These are phyloP conservation scores for Alligator sinensis DNA, from an alignment of 2,113 vertebrate species.

Conservation along the genomic window DNA sequence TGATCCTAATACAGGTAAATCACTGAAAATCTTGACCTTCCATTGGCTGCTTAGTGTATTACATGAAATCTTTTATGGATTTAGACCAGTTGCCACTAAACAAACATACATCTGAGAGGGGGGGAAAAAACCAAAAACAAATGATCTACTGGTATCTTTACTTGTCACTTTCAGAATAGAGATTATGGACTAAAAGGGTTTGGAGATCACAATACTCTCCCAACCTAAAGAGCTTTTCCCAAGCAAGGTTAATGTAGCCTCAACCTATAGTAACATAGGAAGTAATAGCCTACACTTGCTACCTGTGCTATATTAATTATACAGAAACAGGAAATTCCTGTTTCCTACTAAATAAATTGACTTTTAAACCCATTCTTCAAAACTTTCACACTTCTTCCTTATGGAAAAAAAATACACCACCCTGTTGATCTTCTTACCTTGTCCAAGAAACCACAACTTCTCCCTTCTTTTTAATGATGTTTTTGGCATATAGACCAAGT, in stretches of 20 bases:
- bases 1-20: neutral
- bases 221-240: too few relatives aligned
- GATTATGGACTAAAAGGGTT: neutral
- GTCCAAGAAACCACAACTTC: conserved; percentile 94
- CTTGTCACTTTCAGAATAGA: neutral
- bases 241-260: neutral
- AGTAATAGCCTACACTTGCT: neutral
- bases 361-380: neutral
- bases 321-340: neutral
- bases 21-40: neutral
- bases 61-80: neutral
- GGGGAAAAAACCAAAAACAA: neutral
- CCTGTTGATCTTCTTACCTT: conserved; percentile 82
- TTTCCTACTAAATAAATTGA: neutral
- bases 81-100: neutral
- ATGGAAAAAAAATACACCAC: neutral
- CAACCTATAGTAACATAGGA: neutral
- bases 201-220: neutral
- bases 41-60: neutral
- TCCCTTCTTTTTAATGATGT: conserved; percentile 93
- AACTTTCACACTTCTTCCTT: accelerated
- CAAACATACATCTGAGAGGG: neutral
- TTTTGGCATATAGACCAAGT: conserved; percentile 91
- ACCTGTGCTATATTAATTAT: neutral
- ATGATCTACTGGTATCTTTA: neutral